Conservation (phyloP, 2,113 vertebrate genomes). For the Campylomormyrus numenius region DNA sequence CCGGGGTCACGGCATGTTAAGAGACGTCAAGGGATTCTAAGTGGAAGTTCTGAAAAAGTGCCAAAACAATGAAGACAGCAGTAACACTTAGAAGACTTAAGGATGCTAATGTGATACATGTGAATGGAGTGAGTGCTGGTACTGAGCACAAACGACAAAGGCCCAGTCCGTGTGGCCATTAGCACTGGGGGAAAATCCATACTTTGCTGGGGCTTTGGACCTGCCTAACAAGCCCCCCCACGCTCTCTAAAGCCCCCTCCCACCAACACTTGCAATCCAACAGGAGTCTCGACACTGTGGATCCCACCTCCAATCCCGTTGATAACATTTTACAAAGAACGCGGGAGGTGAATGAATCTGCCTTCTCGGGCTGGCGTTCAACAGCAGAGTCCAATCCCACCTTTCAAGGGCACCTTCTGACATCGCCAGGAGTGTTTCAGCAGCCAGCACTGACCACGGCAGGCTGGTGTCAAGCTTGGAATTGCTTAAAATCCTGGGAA, state of each 20-base stretch:
- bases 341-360: conserved; percentile 11
- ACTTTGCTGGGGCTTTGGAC: background rate
- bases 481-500: conserved; percentile 40
- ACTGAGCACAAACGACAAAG: background rate
- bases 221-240: background rate
- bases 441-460: conserved; percentile 54
- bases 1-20: background rate
- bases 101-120: background rate
- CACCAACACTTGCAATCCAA: background rate
- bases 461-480: conserved; percentile 49
- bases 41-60: background rate
- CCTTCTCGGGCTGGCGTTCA: background rate
- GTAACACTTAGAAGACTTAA: background rate
- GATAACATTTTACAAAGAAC: conserved; percentile 15
- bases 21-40: background rate
- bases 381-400: conserved; percentile 28
- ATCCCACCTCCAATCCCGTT: background rate
- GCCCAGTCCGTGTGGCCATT: background rate
- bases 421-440: conserved; percentile 48
- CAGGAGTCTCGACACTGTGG: background rate
- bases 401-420: conserved; percentile 42
- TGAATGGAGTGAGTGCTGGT: background rate
- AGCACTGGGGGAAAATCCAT: background rate
- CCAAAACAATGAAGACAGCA: background rate
- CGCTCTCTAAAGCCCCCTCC: background rate